These are phyloP conservation scores for Neoscelio sp. DNA, from an alignment of 2,888 invertebrate genomes.

Conservation along the genomic window DNA sequence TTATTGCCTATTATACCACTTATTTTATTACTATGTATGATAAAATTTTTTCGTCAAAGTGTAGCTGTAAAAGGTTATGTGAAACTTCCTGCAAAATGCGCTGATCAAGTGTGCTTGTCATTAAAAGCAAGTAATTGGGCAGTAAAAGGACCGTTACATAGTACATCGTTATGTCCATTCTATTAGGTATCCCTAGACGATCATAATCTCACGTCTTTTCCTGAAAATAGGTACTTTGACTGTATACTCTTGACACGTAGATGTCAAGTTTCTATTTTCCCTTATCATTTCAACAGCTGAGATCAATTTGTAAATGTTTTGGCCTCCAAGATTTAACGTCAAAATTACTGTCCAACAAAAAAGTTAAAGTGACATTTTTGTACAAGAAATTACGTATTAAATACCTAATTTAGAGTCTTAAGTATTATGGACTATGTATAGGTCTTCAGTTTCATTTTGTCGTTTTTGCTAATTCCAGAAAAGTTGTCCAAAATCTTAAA, in stretches of 20 bases:
- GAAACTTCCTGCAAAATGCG: slow-evolving; percentile 54
- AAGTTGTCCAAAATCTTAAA: too few relatives aligned
- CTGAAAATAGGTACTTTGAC: slow-evolving; percentile 60
- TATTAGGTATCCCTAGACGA: slow-evolving; percentile 51
- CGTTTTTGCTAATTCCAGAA: too few relatives aligned
- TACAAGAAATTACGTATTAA: too few relatives aligned
- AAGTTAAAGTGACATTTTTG: too few relatives aligned
- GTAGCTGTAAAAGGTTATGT: slow-evolving; percentile 47
- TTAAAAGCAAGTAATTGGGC: slow-evolving; percentile 65
- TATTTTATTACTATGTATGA: slow-evolving; percentile 33
- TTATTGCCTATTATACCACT: slow-evolving; percentile 31
- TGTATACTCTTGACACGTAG: slow-evolving; percentile 59
- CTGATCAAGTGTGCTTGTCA: slow-evolving; percentile 59
- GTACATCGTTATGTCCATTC: slow-evolving; percentile 62
- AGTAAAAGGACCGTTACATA: slow-evolving; percentile 65
- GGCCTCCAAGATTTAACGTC: slow-evolving; percentile 5
- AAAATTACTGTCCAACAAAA: slow-evolving; percentile 12
- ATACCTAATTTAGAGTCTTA: too few relatives aligned
- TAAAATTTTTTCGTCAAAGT: slow-evolving; percentile 16
- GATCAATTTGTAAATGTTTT: slow-evolving; percentile 46
- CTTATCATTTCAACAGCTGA: slow-evolving; percentile 24
- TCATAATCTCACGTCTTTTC: slow-evolving; percentile 65
- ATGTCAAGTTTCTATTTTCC: slow-evolving; percentile 59
- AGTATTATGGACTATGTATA: too few relatives aligned
- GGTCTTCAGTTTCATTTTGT: too few relatives aligned